Percentiles rank a stretch among this genome's conserved stretches.
Evolutionary conservation across 2,797 vertebrate species (phyloP).

Genomic region (Miichthys miiuy): DNA sequence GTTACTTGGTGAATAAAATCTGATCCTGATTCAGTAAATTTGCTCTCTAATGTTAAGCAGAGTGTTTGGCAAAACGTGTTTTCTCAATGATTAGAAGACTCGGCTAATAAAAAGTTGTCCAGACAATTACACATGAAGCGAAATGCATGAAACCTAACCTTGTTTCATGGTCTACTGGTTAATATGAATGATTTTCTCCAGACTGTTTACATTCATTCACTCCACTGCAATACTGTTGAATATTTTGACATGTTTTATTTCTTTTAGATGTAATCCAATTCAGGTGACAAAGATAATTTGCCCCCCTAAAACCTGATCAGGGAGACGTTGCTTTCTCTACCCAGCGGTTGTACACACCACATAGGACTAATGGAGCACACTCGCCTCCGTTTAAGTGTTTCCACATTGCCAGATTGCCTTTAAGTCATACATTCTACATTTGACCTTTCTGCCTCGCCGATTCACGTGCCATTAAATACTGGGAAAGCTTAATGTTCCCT

Average conservation of each 20-base stretch:
- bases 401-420: slow-evolving; percentile 68
- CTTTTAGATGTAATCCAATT: slow-evolving; percentile 46
- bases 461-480: slow-evolving; percentile 66
- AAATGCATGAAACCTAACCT: slow-evolving; percentile 32
- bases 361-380: slow-evolving; percentile 50
- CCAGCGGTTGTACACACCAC: slow-evolving; percentile 31
- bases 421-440: slow-evolving; percentile 61
- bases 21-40: slow-evolving; percentile 6
- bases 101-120: slow-evolving; percentile 12
- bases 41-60: background rate
- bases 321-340: slow-evolving; percentile 39
- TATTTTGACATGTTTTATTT: slow-evolving; percentile 29
- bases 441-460: slow-evolving; percentile 70
- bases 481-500: slow-evolving; percentile 63
- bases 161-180: slow-evolving; percentile 37
- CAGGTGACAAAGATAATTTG: slow-evolving; percentile 60
- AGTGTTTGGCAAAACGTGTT: slow-evolving; percentile 7
- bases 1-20: background rate
- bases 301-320: slow-evolving; percentile 39
- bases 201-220: slow-evolving; percentile 37
- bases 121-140: background rate
- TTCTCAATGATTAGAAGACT: slow-evolving; percentile 11
- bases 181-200: slow-evolving; percentile 43
- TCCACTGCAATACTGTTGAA: slow-evolving; percentile 6
- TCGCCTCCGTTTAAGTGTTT: slow-evolving; percentile 74